phyloP scores from a whole-genome alignment of 1,140 invertebrate genomes.

The Oreohelix idahoensis region DNA sequence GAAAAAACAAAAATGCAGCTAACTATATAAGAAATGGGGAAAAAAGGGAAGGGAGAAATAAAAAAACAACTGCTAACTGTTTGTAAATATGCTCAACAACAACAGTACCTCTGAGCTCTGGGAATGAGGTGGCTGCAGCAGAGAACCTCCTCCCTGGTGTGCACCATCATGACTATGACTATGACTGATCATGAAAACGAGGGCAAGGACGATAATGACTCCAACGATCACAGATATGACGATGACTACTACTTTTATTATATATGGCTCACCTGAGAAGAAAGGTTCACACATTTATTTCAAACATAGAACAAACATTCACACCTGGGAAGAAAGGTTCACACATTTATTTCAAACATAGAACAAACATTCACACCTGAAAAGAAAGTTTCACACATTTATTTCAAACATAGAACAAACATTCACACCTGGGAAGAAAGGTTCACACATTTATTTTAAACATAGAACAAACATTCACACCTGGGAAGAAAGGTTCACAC shows the following conservation, averaged over 20 bases:
- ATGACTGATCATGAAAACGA: slow-evolving; percentile 22
- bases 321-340: not conserved
- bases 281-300: not conserved
- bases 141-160: not conserved
- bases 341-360: too few relatives aligned
- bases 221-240: slow-evolving; percentile 10
- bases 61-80: too few relatives aligned
- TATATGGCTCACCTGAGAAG: not conserved
- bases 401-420: too few relatives aligned
- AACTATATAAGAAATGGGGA: too few relatives aligned
- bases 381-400: not conserved
- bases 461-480: too few relatives aligned
- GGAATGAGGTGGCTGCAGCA: slow-evolving; percentile 9
- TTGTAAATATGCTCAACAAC: not conserved
- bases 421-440: not conserved
- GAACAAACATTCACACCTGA: too few relatives aligned
- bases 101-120: slow-evolving; percentile 16
- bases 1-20: too few relatives aligned
- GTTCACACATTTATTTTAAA: too few relatives aligned
- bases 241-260: slow-evolving; percentile 23
- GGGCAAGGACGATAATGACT: slow-evolving; percentile 5
- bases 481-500: too few relatives aligned
- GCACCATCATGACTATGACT: not conserved
- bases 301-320: too few relatives aligned
- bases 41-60: too few relatives aligned